phyloP scores from a whole-genome alignment of 2,797 vertebrate genomes.

The Sphaeramia orbicularis region DNA sequence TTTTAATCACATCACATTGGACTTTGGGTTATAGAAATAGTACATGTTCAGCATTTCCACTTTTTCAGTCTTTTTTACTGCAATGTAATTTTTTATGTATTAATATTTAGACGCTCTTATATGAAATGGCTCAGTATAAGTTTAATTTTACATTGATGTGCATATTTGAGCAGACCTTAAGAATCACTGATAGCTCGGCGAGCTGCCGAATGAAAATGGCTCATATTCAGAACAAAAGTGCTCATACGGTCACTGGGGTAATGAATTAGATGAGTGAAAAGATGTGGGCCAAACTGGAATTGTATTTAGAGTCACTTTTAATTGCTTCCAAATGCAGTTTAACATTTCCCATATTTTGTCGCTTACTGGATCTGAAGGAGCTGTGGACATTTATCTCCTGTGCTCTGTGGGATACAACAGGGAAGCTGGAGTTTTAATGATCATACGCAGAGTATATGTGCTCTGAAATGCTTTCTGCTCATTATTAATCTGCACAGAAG shows the following conservation, averaged over 20 bases:
- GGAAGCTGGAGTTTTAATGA: conserved; percentile 24
- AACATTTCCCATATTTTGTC: conserved; percentile 32
- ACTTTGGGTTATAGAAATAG: too few relatives aligned
- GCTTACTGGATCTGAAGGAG: conserved; percentile 24
- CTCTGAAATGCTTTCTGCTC: conserved; percentile 23
- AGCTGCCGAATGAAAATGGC: conserved; percentile 20
- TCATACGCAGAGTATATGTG: conserved; percentile 12
- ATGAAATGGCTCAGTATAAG: conserved; percentile 2
- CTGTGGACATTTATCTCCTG: conserved; percentile 27
- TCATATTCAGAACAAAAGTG: conserved; percentile 38
- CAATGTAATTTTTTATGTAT: too few relatives aligned
- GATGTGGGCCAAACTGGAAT: conserved; percentile 33
- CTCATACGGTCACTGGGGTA: conserved; percentile 33
- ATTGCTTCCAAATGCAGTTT: conserved; percentile 44
- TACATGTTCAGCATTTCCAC: too few relatives aligned
- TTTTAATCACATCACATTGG: too few relatives aligned
- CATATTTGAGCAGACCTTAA: conserved; percentile 30
- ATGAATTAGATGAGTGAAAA: conserved; percentile 31
- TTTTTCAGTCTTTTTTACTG: too few relatives aligned
- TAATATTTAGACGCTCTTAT: neutral
- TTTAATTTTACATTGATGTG: conserved; percentile 25
- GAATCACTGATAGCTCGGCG: conserved; percentile 22
- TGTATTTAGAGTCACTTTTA: conserved; percentile 25
- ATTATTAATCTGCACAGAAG: conserved; percentile 14
- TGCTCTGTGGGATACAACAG: conserved; percentile 14